Evolutionary conservation across 2,888 invertebrate species (phyloP).

Genomic region (Pardosa pseudoannulata): DNA sequence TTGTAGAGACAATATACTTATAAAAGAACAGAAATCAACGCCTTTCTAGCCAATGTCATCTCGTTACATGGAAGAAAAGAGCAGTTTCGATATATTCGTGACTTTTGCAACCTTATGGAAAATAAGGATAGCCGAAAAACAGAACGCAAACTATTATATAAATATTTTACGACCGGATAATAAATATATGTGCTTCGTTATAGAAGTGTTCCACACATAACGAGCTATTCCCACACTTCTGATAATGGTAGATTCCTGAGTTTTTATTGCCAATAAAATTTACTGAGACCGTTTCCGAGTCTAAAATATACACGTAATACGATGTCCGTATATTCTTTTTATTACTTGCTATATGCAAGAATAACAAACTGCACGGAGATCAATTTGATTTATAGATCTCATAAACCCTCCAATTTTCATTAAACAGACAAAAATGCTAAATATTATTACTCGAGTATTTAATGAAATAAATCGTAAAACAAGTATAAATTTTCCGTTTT

Average conservation of each 20-base stretch:
- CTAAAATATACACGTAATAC: neutral
- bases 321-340: neutral
- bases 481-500: too few relatives aligned
- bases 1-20: neutral
- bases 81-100: neutral
- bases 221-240: neutral
- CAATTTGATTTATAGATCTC: neutral
- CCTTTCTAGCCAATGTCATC: neutral
- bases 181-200: neutral
- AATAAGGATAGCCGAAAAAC: neutral
- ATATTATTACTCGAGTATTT: too few relatives aligned
- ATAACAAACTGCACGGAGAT: neutral
- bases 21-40: neutral
- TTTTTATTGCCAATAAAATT: slow-evolving; percentile 8
- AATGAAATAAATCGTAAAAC: too few relatives aligned
- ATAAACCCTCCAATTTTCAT: neutral
- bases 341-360: neutral
- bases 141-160: neutral
- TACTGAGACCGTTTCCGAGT: neutral
- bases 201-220: neutral
- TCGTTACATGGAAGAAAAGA: neutral
- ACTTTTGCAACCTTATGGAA: neutral
- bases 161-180: neutral
- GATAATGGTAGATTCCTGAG: neutral
- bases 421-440: too few relatives aligned